These are phyloP conservation scores for Parnassius orleans DNA, from an alignment of 2,888 invertebrate genomes.

Conservation along the genomic window DNA sequence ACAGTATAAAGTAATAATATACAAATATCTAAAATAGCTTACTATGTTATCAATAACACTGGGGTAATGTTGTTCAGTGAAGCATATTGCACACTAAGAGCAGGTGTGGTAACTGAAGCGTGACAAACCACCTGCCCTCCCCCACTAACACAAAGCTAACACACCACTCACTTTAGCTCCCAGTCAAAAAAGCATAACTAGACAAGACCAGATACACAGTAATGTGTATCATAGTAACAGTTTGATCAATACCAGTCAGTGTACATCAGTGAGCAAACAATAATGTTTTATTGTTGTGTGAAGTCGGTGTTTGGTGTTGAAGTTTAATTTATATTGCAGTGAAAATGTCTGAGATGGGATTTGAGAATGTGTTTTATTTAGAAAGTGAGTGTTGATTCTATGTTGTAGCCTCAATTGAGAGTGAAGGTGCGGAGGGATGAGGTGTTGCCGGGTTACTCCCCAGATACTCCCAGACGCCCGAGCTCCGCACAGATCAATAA, in stretches of 20 bases:
- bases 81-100: slow-evolving; percentile 53
- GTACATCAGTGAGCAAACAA: slow-evolving; percentile 52
- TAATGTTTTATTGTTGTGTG: slow-evolving; percentile 56
- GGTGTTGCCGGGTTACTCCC: slow-evolving; percentile 76
- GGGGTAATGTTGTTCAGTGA: slow-evolving; percentile 55
- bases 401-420: slow-evolving; percentile 40
- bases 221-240: slow-evolving; percentile 59
- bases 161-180: slow-evolving; percentile 43
- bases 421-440: slow-evolving; percentile 63
- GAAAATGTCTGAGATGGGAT: slow-evolving; percentile 76
- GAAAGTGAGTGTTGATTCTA: slow-evolving; percentile 72
- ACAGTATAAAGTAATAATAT: not conserved
- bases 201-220: slow-evolving; percentile 42
- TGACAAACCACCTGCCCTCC: slow-evolving; percentile 69
- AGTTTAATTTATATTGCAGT: slow-evolving; percentile 30
- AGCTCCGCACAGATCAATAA: slow-evolving; percentile 72
- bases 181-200: slow-evolving; percentile 32
- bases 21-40: slow-evolving; percentile 34
- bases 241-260: slow-evolving; percentile 71
- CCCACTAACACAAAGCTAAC: slow-evolving; percentile 48
- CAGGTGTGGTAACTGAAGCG: slow-evolving; percentile 68
- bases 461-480: slow-evolving; percentile 56
- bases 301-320: slow-evolving; percentile 16
- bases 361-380: slow-evolving; percentile 77
- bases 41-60: slow-evolving; percentile 34